Base-by-base conservation (phyloP, 1,140 invertebrate genomes). In the Brachionus manjavacas region DNA sequence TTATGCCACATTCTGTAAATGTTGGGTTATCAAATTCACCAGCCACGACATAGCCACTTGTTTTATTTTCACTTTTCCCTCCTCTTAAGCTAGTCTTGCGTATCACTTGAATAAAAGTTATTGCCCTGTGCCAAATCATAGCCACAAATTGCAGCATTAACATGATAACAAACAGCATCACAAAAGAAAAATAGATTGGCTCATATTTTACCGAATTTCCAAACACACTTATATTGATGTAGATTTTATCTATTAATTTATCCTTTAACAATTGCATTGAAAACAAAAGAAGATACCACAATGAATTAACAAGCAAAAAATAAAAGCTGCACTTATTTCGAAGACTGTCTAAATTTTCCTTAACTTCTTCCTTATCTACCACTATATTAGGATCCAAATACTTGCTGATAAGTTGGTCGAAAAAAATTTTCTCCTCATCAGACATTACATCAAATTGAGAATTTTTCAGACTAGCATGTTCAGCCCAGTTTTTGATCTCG, bases 201-300 rank as follows among this genome's bases (percentile, higher is more conserved):
- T 99, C 97, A 23, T 89, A 84, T 55, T 60, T 86, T 78, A 20
- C 85, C 86, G 4, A 72, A 46, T 20, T 68, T 31, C 46, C 52
- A 39, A 49, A 83, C 35, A 83, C 80, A 35, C 25, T 46, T 46
- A 85, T 76, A n/a, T 39, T 86, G 78, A 89, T 88, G 85, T 88
- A 89, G 14, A 86, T 66, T 41, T 85, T 84, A 39, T 86, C 85
- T 46, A 84, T 78, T 23, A 89, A 85, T 43, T 97, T 96, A 90
- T 97, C 92, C 92, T 98, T 72, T 16, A 70, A 41, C 16, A 83
- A 55, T 85, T 88, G 88, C 70, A 88, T 87, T 86, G 93, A 91
- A 98, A 95, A 87, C 98, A 95, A 91, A 12, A 98, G 96, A 88
- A 98, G 92, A 86, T 98, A 95, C 93, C 98, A 99, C 86, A 98